A percentile compares a stretch with the other conserved stretches of the same genome.
Conservation (phyloP, 1,140 invertebrate species). For the Drosophila parvula region DNA sequence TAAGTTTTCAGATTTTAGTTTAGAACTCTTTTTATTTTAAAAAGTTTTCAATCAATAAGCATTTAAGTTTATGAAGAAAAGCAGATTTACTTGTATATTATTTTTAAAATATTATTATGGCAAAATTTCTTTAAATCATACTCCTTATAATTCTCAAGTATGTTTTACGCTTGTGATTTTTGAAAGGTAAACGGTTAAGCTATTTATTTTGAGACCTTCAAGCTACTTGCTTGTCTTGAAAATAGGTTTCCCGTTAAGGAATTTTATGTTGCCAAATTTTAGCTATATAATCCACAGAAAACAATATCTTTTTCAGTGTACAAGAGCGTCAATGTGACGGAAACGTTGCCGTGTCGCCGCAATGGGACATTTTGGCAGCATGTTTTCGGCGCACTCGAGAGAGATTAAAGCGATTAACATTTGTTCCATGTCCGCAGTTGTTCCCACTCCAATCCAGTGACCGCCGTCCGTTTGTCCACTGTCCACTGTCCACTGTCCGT, state of each 20-base stretch:
- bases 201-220: not conserved
- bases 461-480: conserved; percentile 21
- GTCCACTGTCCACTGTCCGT: conserved; percentile 19
- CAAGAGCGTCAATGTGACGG: conserved; percentile 69
- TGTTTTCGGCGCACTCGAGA: conserved; percentile 80
- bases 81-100: not conserved
- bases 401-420: conserved; percentile 82
- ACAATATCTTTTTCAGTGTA: not conserved
- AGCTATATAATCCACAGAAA: no score
- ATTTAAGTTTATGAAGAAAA: no score
- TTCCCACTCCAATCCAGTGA: conserved; percentile 29
- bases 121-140: not conserved
- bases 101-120: not conserved
- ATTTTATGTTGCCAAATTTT: not conserved
- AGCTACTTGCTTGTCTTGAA: no score
- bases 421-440: conserved; percentile 69
- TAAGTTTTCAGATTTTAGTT: not conserved
- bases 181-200: not conserved
- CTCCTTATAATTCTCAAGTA: not conserved
- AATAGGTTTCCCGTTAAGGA: no score
- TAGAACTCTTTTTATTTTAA: not conserved
- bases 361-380: conserved; percentile 59
- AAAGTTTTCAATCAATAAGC: not conserved
- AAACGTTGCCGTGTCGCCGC: conserved; percentile 60
- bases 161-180: not conserved